Base-by-base conservation (phyloP, 1,140 invertebrate genomes). In the Cryptotermes secundus region DNA sequence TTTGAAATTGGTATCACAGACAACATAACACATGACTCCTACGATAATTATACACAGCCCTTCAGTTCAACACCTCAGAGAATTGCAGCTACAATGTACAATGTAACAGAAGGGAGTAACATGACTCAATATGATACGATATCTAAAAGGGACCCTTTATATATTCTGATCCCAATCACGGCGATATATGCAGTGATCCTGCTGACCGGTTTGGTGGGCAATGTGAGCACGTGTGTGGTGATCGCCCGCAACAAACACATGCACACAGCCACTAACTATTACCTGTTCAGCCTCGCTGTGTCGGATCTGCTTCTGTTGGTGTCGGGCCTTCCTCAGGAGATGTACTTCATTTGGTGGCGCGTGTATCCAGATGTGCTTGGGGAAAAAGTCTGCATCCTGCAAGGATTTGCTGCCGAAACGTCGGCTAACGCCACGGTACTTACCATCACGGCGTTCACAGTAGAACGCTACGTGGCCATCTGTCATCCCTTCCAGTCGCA, bases 401-500 rank as follows among this genome's bases (percentile, higher is more conserved):
- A 84, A 3, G 96, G 96, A 1, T 92, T 97, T 79, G 92, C 96
- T 1, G 94, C 96, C 0, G 97, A 99, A 89, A 97, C 96, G 7
- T 97, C 97, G 0, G 96, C 96, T 2, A 97, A 98, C 89, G 97
- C 97, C 0, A 98, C 97, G 1, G 96, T 99, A 0, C 91, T 99
- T 79, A 97, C 96, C 12, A 98, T 98, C 81, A 96, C 96, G 0
- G 96, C 96, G 6, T 99, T 99, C 90, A 99, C 98, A 0, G 93
- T 98, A 10, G 98, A 97, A 89, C 90, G 96, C 22, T 97, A 96
- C 88, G 91, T 96, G 26, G 95, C 95, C 80, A 96, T 96, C 84
- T 96, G 95, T 87, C 94, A 96, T 89, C 95, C 95, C 12, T 92
- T 96, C 86, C 90, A 92, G 87, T 92, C 59, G 6, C 85, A 85